Evolutionary conservation across 2,113 vertebrate species (phyloP).

Genomic region (Pristiophorus japonicus): DNA sequence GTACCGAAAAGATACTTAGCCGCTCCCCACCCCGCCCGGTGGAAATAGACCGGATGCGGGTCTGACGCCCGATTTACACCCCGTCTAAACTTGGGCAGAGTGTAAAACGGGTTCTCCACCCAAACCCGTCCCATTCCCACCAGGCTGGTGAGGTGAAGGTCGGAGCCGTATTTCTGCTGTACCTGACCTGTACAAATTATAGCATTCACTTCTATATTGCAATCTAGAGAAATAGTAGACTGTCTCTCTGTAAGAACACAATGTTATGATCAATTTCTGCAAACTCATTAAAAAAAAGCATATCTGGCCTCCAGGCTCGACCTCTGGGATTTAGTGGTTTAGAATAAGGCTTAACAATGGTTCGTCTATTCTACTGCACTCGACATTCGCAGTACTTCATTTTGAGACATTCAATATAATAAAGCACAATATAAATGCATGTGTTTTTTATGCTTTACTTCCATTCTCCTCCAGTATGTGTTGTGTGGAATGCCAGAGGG

Average conservation of each 20-base stretch:
- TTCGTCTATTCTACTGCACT: background rate
- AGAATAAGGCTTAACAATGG: background rate
- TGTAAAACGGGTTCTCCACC: background rate
- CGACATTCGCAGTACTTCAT: background rate
- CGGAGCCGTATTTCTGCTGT: background rate
- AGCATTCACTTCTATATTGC: background rate
- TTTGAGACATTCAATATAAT: background rate
- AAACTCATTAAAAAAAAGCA: background rate
- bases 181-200: background rate
- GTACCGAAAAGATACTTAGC: background rate
- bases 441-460: background rate
- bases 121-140: background rate
- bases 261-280: background rate
- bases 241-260: background rate
- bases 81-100: background rate
- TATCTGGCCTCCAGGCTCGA: background rate
- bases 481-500: background rate
- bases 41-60: too few relatives aligned
- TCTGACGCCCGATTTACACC: background rate
- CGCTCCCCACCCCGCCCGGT: too few relatives aligned
- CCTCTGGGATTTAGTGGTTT: background rate
- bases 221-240: background rate
- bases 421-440: background rate
- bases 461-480: background rate
- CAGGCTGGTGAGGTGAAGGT: background rate